A percentile compares a stretch with the other conserved stretches of the same genome.
Evolutionary conservation across 2,113 vertebrate genomes (phyloP).

Genomic region (Circaetus gallicus): DNA sequence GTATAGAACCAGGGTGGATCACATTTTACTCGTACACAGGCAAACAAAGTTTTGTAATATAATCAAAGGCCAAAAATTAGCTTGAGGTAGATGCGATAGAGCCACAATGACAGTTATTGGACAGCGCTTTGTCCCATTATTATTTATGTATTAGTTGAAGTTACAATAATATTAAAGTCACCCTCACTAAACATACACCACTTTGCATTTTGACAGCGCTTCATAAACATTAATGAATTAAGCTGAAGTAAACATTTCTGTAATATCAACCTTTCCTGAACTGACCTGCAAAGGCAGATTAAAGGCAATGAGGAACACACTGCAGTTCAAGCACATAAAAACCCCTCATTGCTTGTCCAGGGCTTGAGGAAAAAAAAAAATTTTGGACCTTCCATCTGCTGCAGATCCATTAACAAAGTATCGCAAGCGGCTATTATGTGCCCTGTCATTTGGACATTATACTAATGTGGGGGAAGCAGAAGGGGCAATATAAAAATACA

Average conservation of each 20-base stretch:
- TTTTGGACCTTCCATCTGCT: not conserved
- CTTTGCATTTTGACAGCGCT: constrained; percentile 38
- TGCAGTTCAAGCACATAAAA: not conserved
- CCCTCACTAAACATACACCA: constrained; percentile 21
- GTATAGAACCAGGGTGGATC: not conserved
- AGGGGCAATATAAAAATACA: not conserved
- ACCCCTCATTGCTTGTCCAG: not conserved
- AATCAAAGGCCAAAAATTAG: not conserved
- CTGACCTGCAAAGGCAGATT: constrained; percentile 31
- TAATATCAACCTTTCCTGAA: constrained; percentile 4
- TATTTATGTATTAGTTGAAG: not conserved
- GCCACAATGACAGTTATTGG: not conserved
- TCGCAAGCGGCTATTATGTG: not conserved
- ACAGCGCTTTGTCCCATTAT: not conserved
- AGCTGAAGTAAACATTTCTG: constrained; percentile 50
- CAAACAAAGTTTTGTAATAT: not conserved
- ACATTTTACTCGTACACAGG: not conserved
- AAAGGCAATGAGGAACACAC: constrained; percentile 17
- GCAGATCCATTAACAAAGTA: not conserved
- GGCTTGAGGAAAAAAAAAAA: not conserved
- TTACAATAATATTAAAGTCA: constrained; percentile 32
- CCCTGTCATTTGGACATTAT: not conserved
- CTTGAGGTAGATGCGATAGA: not conserved
- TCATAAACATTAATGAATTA: constrained; percentile 45
- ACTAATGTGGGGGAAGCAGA: not conserved